Percentiles rank a stretch among this genome's conserved stretches.
Conservation (phyloP, 2,113 vertebrate species). For the Pituophis catenifer region DNA sequence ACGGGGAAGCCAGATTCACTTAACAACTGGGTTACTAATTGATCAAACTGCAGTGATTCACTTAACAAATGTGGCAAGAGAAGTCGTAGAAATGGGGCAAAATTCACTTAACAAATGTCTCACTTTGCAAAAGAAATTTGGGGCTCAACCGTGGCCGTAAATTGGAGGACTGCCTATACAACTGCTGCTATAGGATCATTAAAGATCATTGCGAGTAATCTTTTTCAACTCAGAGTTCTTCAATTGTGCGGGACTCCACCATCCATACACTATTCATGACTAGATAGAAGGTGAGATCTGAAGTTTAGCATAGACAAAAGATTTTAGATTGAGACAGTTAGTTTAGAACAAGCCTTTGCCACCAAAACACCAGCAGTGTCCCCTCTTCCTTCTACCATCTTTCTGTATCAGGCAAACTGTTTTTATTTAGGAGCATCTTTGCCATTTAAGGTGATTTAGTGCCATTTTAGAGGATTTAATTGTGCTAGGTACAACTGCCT, state of each 20-base stretch:
- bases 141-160: too few relatives aligned
- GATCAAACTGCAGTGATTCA: too few relatives aligned
- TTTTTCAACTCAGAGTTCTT: not conserved
- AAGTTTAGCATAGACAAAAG: not conserved
- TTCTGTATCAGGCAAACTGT: not conserved
- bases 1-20: too few relatives aligned
- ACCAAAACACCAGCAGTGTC: not conserved
- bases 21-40: too few relatives aligned
- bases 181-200: not conserved
- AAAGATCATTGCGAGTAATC: not conserved
- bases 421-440: not conserved
- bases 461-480: not conserved
- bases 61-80: too few relatives aligned
- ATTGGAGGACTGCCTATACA: too few relatives aligned
- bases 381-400: not conserved
- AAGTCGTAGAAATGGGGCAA: too few relatives aligned
- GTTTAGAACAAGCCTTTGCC: not conserved
- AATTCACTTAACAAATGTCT: too few relatives aligned
- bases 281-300: not conserved
- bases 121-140: too few relatives aligned
- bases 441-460: not conserved
- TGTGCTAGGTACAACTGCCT: not conserved
- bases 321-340: not conserved
- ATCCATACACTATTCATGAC: not conserved
- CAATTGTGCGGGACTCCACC: not conserved